Evolutionary conservation across 2,113 vertebrate genomes (phyloP).

Genomic region (Mesoclemmys tuberculata): DNA sequence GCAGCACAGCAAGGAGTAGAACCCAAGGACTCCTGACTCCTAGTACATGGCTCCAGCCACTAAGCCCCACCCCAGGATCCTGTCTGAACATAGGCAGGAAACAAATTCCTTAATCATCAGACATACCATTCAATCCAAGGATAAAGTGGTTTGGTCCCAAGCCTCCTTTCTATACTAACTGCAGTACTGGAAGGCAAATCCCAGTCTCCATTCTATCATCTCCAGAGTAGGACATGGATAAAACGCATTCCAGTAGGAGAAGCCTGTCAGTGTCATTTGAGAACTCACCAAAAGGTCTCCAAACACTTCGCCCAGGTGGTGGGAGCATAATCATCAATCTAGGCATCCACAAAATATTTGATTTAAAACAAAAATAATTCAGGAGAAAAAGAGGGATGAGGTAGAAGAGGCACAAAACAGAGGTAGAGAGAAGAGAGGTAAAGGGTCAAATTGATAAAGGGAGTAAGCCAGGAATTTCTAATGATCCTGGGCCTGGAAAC

Average conservation of each 20-base stretch:
- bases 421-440: background rate
- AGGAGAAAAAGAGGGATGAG: background rate
- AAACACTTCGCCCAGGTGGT: background rate
- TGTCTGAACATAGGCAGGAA: background rate
- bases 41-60: background rate
- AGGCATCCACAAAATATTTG: background rate
- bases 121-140: background rate
- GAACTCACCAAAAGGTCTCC: background rate
- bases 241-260: background rate
- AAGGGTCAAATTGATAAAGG: background rate
- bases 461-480: background rate
- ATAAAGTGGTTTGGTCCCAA: background rate
- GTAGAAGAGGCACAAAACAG: background rate
- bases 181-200: background rate
- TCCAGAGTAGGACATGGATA: background rate
- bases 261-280: background rate
- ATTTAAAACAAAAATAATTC: background rate
- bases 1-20: background rate
- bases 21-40: no score
- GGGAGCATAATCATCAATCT: background rate
- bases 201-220: background rate
- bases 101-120: background rate
- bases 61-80: background rate
- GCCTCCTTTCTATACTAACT: background rate
- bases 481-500: background rate